Evolutionary conservation across 2,113 vertebrate species (phyloP), one percentile per base, ranked within the genome.

Genomic region (Gymnarchus niloticus): DNA sequence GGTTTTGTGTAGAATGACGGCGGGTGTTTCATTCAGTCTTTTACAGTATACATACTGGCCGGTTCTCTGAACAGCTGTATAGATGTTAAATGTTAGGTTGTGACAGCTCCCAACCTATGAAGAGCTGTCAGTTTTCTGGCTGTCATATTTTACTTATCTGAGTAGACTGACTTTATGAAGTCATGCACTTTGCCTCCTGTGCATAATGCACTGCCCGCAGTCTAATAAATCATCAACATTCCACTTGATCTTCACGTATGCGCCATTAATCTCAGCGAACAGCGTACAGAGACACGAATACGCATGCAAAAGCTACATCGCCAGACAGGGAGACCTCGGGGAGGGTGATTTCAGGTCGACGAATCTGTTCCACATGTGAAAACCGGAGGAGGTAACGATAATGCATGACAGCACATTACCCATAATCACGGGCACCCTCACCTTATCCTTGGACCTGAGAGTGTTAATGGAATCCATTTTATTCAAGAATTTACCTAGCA

Each of bases 11-110:
- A 6, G 51, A 82, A 48, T 54, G 80, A 82, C 25, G 28, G 49
- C 51, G 56, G 80, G 80, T 82, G 56, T 54, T 82, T 25, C 49
- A 33, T 49, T 28, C n/a, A n/a, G 46, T 54, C 80, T 82, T 82
- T 54, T 51, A 54, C n/a, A n/a, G n/a, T n/a, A n/a, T n/a, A 7
- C 25, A 82, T 6, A 19, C 49, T 33, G 6, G 80, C 80, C 25
- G 48, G 28, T 56, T 54, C 51, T 54, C 46, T 78, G 76, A 82
- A 82, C n/a, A 56, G 9, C 23, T 56, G 59, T 54, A 48, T n/a
- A 48, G 44, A 6, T 78, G 76, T 48, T 78, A 78, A 78, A 48
- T 23, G 44, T 8, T 78, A 4, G 37, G 19, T 10, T 21, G 3
- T 78, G 76, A 78, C 65, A 73, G 65, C 33, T 41, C 65, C 23